These are phyloP conservation scores for Tinamus guttatus DNA, from an alignment of 2,113 vertebrate species.

Conservation along the genomic window DNA sequence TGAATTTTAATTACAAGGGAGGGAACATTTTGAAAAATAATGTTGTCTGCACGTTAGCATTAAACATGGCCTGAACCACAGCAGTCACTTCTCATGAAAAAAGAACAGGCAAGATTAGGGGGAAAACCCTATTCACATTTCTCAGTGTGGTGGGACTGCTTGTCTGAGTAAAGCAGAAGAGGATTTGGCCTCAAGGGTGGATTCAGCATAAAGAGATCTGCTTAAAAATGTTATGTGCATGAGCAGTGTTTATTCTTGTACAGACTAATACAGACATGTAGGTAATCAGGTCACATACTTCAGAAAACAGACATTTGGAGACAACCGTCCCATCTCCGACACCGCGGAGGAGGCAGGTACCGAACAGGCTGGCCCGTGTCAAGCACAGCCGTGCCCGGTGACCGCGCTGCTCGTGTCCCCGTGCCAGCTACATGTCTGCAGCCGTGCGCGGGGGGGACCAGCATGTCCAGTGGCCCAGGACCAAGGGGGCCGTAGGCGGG, in stretches of 20 bases:
- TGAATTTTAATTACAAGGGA: constrained; percentile 73
- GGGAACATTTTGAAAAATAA: constrained; percentile 49
- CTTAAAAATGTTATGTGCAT: constrained; percentile 18
- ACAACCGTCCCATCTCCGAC: background rate
- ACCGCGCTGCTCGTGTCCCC: background rate
- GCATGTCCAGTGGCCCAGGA: too few species aligned
- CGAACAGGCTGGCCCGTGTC: background rate
- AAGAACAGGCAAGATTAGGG: background rate
- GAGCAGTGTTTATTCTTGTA: constrained; percentile 55
- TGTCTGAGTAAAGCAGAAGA: background rate
- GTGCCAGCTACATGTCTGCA: fast-evolving
- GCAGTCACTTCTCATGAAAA: constrained; percentile 19
- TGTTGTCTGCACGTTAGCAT: background rate
- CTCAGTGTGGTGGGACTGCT: background rate
- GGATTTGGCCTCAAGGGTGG: constrained; percentile 1
- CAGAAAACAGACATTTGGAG: background rate
- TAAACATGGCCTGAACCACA: background rate
- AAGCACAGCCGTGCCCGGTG: background rate
- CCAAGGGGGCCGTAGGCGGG: background rate
- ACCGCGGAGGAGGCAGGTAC: background rate
- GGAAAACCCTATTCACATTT: background rate
- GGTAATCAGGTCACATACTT: constrained; percentile 58
- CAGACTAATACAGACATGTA: constrained; percentile 11
- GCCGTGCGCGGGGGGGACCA: background rate
- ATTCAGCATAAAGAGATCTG: constrained; percentile 39